Evolutionary conservation across 2,888 invertebrate species (phyloP).

Genomic region (Amphiduros pacificus): DNA sequence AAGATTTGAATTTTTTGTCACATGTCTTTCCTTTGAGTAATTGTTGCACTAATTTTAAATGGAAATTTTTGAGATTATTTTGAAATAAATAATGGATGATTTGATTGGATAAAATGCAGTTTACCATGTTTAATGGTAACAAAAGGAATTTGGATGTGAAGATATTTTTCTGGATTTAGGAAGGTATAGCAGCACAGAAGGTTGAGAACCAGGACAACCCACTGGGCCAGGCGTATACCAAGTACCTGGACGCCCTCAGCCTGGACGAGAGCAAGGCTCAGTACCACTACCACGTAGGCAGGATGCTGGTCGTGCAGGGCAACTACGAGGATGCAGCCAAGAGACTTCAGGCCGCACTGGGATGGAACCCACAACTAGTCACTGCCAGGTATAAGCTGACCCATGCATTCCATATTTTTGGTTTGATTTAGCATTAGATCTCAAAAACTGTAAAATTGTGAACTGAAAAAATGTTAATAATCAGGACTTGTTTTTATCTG

Average conservation of each 20-base stretch:
- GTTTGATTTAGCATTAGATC: no score
- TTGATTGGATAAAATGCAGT: neutral
- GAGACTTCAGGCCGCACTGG: constrained; percentile 49
- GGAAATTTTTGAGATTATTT: neutral
- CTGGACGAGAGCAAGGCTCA: constrained; percentile 51
- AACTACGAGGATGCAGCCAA: constrained; percentile 51
- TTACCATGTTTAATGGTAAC: neutral
- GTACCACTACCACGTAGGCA: constrained; percentile 40
- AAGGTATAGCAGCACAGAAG: constrained; percentile 55
- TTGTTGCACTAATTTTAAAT: neutral
- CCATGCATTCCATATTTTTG: no score
- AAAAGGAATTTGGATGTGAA: neutral
- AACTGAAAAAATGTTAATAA: no score
- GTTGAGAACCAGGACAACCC: constrained; percentile 49
- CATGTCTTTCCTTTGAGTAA: neutral
- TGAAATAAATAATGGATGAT: neutral
- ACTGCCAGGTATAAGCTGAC: no score
- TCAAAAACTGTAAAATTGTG: neutral
- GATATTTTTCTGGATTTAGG: constrained; percentile 32
- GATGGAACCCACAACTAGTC: constrained; percentile 50
- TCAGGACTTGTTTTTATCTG: neutral
- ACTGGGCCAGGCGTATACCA: constrained; percentile 55
- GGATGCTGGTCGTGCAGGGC: constrained; percentile 52
- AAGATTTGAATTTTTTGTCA: neutral
- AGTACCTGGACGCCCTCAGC: constrained; percentile 54